Evolutionary conservation across 2,797 vertebrate genomes (phyloP), one percentile per base, ranked within the genome.

Genomic region (Enteromius anoplus): DNA sequence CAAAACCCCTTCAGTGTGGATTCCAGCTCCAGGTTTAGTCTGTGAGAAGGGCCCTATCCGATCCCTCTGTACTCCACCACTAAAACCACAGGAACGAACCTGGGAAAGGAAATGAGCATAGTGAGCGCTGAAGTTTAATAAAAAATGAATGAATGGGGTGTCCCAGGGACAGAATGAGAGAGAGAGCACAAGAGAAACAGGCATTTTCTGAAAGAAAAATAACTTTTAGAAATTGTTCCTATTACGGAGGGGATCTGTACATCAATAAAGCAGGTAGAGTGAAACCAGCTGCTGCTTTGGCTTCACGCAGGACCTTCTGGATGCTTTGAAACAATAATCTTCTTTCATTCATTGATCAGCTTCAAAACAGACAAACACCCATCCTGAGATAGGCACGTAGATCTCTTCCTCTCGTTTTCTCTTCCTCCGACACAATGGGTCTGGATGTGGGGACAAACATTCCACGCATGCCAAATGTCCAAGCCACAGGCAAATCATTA

Each of bases 141-240:
- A 94, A 94, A 93, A 92, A 92, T 92, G 92, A 95, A 95, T 95
- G 92, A 93, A 94, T 94, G 94, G 93, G 92, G 94, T 95, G 93
- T 95, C 93, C 92, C 89, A 84, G 88, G 91, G 91, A 94, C 89
- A 88, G 86, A 84, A 75, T 78, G 75, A 87, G 88, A 88, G 69
- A 75, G 73, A 75, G 62, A 65, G 55, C 32, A 32, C 91, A 88
- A 88, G 83, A 89, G 85, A 90, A 88, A 81, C 83, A 85, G 69
- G 76, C 69, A 84, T 85, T 86, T 85, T 84, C 49, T 73, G 42
- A 90, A 88, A 86, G 81, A 88, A 88, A 87, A 91, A 87, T 88
- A 86, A 76, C 75, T 81, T 85, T 85, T 85, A 87, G 87, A 88
- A 91, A 91, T 85, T 87, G 86, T 89, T 85, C 80, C 90, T 86